Conservation (phyloP, 2,113 vertebrate species). For the Myotis brandtii region DNA sequence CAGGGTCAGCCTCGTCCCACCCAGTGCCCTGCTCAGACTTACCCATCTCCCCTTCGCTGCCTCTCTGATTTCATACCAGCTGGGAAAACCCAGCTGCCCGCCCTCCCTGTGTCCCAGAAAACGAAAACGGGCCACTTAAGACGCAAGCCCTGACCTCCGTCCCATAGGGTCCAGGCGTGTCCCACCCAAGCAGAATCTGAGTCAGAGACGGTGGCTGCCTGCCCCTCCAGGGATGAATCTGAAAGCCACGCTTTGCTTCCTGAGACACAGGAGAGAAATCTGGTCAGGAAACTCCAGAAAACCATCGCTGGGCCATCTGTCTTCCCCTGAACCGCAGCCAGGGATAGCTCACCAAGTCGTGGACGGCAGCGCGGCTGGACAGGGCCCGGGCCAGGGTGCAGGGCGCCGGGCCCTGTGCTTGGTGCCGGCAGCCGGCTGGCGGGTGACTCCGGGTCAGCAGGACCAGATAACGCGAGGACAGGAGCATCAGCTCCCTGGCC, state of each 20-base stretch:
- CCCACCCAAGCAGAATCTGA: background rate
- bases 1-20: background rate
- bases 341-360: slow-evolving; percentile 52
- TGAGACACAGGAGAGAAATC: slow-evolving; percentile 62
- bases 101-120: background rate
- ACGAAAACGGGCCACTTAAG: background rate
- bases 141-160: background rate
- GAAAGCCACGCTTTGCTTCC: slow-evolving; percentile 40
- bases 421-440: slow-evolving; percentile 47
- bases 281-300: slow-evolving; percentile 71
- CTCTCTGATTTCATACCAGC: background rate
- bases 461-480: slow-evolving; percentile 37
- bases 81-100: background rate
- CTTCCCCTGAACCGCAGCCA: slow-evolving; percentile 72
- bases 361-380: slow-evolving; percentile 22
- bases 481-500: background rate
- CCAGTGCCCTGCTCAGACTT: background rate
- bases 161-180: background rate
- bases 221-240: background rate
- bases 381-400: background rate
- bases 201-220: background rate
- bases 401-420: background rate
- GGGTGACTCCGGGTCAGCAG: background rate
- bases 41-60: background rate
- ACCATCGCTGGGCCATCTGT: slow-evolving; percentile 74